phyloP scores from a whole-genome alignment of 2,888 invertebrate species.

The Pammene aurita region DNA sequence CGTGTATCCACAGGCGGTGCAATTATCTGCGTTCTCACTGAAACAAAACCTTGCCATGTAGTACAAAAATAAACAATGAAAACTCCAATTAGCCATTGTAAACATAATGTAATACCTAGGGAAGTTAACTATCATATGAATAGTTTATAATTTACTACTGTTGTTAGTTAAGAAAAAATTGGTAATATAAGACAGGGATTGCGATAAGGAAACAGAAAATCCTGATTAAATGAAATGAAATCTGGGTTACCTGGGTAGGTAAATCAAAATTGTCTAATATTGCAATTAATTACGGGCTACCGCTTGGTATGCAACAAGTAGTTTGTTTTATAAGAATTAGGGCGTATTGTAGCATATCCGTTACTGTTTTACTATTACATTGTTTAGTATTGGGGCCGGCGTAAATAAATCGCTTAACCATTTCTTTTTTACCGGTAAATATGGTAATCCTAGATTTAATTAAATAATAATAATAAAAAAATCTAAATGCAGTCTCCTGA shows the following conservation, averaged over 20 bases:
- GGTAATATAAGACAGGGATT: not conserved
- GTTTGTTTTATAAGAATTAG: too few species aligned
- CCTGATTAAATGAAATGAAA: too few species aligned
- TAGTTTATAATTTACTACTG: not conserved
- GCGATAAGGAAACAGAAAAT: not conserved
- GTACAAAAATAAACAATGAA: not conserved
- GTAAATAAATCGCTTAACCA: too few species aligned
- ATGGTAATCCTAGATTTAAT: too few species aligned
- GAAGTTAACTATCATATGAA: not conserved
- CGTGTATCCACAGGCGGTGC: conserved; percentile 96
- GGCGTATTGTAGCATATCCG: too few species aligned
- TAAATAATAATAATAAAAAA: too few species aligned
- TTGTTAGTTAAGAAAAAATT: not conserved
- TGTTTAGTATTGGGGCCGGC: too few species aligned
- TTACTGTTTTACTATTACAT: too few species aligned
- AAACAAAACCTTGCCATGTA: conserved; percentile 48
- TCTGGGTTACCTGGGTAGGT: not conserved
- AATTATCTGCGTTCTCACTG: conserved; percentile 96
- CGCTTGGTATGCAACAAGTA: not conserved
- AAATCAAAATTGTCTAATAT: not conserved
- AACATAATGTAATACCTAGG: not conserved
- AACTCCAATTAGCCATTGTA: not conserved
- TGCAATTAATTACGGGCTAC: not conserved
- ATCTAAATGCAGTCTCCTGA: too few species aligned
- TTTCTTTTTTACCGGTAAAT: too few species aligned